Conservation (phyloP, 2,888 invertebrate species). For the Enchytraeus crypticus region DNA sequence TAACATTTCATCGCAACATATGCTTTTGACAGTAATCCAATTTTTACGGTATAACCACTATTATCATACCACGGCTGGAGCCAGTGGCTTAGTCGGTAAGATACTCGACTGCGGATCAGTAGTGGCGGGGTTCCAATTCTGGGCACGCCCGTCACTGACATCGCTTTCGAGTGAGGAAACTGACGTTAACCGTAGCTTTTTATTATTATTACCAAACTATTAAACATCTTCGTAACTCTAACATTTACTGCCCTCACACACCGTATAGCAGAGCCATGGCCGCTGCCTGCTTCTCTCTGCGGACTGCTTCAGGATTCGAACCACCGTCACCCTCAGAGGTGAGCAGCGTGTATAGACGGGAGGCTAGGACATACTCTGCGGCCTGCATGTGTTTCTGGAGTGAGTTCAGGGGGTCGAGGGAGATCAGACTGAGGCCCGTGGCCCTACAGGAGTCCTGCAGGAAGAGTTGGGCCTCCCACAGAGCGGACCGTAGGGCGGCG, state of each 20-base stretch:
- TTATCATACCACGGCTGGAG: too few relatives aligned
- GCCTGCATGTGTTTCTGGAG: conserved; percentile 26
- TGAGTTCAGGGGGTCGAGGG: conserved; percentile 12
- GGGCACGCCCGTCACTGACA: too few relatives aligned
- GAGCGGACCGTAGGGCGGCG: conserved; percentile 18
- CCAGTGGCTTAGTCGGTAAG: too few relatives aligned
- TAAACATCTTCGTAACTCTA: too few relatives aligned
- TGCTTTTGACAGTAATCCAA: too few relatives aligned
- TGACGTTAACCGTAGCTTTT: too few relatives aligned
- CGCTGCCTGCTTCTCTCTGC: neutral
- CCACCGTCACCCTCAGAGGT: neutral
- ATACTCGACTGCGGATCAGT: too few relatives aligned
- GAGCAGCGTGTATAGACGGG: conserved; percentile 24
- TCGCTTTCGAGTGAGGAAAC: too few relatives aligned
- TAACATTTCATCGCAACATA: too few relatives aligned
- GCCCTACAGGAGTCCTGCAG: conserved; percentile 21
- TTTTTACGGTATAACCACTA: too few relatives aligned
- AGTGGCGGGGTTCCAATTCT: too few relatives aligned
- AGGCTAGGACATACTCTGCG: conserved; percentile 24
- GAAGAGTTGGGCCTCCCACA: conserved; percentile 23
- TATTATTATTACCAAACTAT: too few relatives aligned
- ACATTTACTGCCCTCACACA: neutral
- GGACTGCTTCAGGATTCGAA: neutral
- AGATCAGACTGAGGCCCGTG: conserved; percentile 19
- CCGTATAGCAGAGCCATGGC: neutral